Conservation (phyloP, 2,888 invertebrate species). For the Sarcophaga caerulescens region DNA sequence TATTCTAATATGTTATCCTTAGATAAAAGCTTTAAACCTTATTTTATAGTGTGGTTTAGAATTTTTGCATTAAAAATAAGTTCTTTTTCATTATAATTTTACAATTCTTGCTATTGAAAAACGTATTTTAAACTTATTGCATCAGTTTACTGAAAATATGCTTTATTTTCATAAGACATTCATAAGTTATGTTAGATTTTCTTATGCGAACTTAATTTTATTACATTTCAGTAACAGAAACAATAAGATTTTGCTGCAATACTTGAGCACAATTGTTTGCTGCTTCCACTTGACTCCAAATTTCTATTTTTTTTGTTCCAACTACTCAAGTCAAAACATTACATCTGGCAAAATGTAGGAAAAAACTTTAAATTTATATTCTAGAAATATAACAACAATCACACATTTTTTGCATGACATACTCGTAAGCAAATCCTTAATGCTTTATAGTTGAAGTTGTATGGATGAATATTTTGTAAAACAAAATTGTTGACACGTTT, state of each 20-base stretch:
- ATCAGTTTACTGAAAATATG: background rate
- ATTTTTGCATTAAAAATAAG: no score
- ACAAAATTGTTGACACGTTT: conserved; percentile 65
- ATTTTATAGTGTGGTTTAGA: no score
- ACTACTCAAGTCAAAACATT: conserved; percentile 20
- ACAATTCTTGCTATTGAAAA: no score
- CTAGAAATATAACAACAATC: conserved; percentile 12
- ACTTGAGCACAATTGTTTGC: background rate
- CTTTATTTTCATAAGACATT: background rate
- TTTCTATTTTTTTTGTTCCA: background rate
- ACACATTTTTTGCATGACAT: conserved; percentile 51
- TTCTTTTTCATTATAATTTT: no score
- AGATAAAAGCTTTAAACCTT: no score
- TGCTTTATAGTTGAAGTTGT: conserved; percentile 31
- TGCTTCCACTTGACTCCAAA: background rate
- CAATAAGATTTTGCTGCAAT: background rate
- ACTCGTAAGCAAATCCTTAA: conserved; percentile 18
- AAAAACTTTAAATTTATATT: conserved; percentile 48
- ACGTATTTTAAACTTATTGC: no score
- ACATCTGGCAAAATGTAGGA: conserved; percentile 35
- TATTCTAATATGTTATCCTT: no score
- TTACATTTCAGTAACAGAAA: background rate
- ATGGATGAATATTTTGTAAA: conserved; percentile 46
- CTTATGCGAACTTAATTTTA: conserved; percentile 28
- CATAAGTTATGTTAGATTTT: conserved; percentile 26